Base-by-base conservation (phyloP, 1,140 invertebrate genomes). In the Penaeus vannamei region DNA sequence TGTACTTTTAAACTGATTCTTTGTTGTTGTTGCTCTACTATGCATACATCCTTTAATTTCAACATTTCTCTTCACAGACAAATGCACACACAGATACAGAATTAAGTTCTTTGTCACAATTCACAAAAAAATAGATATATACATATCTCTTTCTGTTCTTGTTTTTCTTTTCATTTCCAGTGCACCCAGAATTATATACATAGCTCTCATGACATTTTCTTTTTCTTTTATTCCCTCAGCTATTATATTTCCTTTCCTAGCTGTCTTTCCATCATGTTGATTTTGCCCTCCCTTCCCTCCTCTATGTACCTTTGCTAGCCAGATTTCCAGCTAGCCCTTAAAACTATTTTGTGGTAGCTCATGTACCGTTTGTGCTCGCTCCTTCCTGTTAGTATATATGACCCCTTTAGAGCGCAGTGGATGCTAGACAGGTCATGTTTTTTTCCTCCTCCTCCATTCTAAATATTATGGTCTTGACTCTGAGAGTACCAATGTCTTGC, bases 361-460 rank as follows among this genome's bases (percentile, higher is more conserved):
- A 53, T 53, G 53, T 53, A 53, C 53, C 66, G n/a, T 72, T 76
- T 76, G 72, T 76, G 72, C 72, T 76, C 72, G 72, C 72, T 76
- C 72, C 72, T 32, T 36, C 72, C 72, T 53, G 29, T 76, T 76
- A 76, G 72, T 76, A 29, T 76, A 76, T 53, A 53, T 53, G 17
- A 53, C 53, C 72, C 72, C 72, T 32, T 32, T 76, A 76, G 72
- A 76, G 72, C 72, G 29, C 72, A 76, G 72, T 76, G 72, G 72
- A 76, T 76, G 72, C 72, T 76, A 76, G 72, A 76, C 72, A 36
- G 72, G 72, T 76, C 29, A 32, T 76, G 72, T 76, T 76, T 76
- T 76, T 32, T 76, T 76, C 42, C 23, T 76, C 29, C 29, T 76
- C 42, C 42, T 76, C 42, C 42, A 20, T 76, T 32, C 72, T 32